Evolutionary conservation across 2,113 vertebrate species (phyloP), one percentile per base, ranked within the genome.

Genomic region (Xenotilapia leptura): DNA sequence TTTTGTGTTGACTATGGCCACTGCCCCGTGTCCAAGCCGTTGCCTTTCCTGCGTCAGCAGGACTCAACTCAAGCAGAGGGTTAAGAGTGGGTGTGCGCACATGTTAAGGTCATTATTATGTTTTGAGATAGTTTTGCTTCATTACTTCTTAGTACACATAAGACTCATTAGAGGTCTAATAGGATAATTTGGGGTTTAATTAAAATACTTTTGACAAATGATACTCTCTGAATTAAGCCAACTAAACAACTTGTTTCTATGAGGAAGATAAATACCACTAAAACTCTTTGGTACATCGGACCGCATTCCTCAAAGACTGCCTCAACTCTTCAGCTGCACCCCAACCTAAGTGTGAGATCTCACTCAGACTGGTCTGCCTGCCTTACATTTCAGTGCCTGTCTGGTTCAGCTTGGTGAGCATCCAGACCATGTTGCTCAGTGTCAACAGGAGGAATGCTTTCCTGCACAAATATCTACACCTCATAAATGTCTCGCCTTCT

Each of bases 401-500:
- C 90, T 90, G 90, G 42, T 88, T 92, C 87, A 79, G 88, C 90
- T 93, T 86, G 55, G 88, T 93, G 91, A 93, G 94, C 75, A 88
- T 91, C 86, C 87, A 93, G 92, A 88, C 93, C 56, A 87, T 75
- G 80, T 92, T 93, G 92, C 89, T 92, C 90, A 88, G 85, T 89
- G 92, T 94, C 94, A 94, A 92, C 85, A 94, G 82, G 83, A 90
- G 86, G 90, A 95, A 95, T 92, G 93, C 90, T 92, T 95, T 93
- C 93, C 92, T 91, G 93, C 91, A 91, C 93, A 95, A 95, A 95
- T 94, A 95, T 95, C 92, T 92, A 88, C 95, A 96, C 93, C 94
- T 95, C 94, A 94, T 96, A 96, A 96, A 96, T 87, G 92, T 95
- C 95, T 95, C 91, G 55, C 92, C 94, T 93, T 92, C 92, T 86